Base-by-base conservation (phyloP, 1,140 invertebrate genomes). In the Vollenhovia emeryi region DNA sequence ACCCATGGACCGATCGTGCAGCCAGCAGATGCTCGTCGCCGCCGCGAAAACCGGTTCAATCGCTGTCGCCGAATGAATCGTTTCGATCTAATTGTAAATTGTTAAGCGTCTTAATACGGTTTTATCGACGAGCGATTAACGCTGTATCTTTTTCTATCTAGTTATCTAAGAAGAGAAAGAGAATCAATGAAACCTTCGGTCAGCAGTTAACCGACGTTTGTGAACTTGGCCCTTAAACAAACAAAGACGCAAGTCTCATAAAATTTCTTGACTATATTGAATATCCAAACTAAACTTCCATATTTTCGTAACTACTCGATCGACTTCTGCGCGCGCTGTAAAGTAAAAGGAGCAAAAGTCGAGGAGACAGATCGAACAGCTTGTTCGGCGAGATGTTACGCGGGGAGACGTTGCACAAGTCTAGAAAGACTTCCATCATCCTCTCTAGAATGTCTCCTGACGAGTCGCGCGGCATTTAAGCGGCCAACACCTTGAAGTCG, bases 391-490 rank as follows among this genome's bases (percentile, higher is more conserved):
- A 43, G 43, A 69, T 52, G 33, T 21, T 64, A 64, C 2, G 6
- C 62, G 62, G 11, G 21, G 7, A 21, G 15, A 60, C 24, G 9
- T 85, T 85, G 45, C 66, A 82, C 55, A 74, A 86, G 68, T 24
- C 74, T 50, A 13, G 27, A 27, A 21, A 57, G 36, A 71, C 62
- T 68, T 83, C 57, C 36, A 59, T 24, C 40, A 40, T 78, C 8
- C 69, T 45, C 66, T 59, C 4, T n/a, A 50, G 48, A 60, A 55
- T 62, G 33, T 9, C 9, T 43, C 9, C 24, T 62, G 60, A 87
- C 59, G 55, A 73, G 74, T 85, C 66, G 21, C 18, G 30, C 57
- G 64, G 73, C 62, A 75, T 86, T 89, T 82, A 69, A 82, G 69
- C 48, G 13, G 68, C 15, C 21, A 52, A 87, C n/a, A 27, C 24